phyloP scores from a whole-genome alignment of 53 echinoderm and acorn worm genomes.

The Temnopleurus reevesii region DNA sequence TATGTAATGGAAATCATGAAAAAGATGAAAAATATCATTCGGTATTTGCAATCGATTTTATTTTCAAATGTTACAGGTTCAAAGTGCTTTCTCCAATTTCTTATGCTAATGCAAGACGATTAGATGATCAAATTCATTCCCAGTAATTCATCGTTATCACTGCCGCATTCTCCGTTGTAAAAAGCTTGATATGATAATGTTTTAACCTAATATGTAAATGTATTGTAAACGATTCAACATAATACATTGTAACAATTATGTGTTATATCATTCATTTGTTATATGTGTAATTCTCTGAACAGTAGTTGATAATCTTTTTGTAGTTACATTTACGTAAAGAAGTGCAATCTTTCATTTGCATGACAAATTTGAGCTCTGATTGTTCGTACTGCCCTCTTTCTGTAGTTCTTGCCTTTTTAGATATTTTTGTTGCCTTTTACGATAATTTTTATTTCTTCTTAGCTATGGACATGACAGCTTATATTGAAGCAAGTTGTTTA shows the following conservation, averaged over 20 bases:
- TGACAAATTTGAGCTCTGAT: background rate
- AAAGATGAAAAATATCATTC: too few relatives aligned
- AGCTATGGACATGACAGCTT: too few relatives aligned
- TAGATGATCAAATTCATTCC: background rate
- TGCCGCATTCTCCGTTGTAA: background rate
- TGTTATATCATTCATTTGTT: background rate
- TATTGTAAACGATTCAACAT: background rate
- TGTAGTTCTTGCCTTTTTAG: slow-evolving; percentile 4
- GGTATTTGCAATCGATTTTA: background rate
- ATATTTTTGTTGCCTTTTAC: too few relatives aligned
- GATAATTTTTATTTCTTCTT: too few relatives aligned
- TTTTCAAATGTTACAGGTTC: background rate
- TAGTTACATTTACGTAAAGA: background rate
- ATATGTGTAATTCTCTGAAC: background rate
- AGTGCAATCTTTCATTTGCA: background rate
- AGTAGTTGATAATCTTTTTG: background rate
- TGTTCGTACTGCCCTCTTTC: background rate
- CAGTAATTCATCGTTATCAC: background rate
- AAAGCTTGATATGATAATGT: background rate
- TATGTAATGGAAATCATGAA: background rate
- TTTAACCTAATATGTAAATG: background rate
- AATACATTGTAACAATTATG: background rate
- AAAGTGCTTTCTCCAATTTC: background rate
- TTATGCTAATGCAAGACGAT: background rate
- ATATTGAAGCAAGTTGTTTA: too few relatives aligned